Conservation (phyloP, 1,140 invertebrate species). For the Luehdorfia chinensis region DNA sequence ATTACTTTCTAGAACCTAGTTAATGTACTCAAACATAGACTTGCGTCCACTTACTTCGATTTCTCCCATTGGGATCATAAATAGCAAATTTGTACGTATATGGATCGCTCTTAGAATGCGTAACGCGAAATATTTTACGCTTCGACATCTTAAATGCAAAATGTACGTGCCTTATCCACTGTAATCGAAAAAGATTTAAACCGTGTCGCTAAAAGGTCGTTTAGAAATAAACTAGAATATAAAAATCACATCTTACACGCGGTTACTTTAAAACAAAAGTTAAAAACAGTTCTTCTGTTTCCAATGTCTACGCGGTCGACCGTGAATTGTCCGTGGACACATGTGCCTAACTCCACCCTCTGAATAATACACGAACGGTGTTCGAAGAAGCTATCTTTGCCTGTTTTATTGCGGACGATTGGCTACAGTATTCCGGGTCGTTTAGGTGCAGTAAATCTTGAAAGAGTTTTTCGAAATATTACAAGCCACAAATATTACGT, state of each 20-base stretch:
- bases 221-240: too few species aligned
- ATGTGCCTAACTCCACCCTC: constrained; percentile 43
- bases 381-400: constrained; percentile 49
- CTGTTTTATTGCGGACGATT: constrained; percentile 64
- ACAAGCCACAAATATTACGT: too few species aligned
- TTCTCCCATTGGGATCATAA: constrained; percentile 30
- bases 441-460: constrained; percentile 11
- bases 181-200: too few species aligned
- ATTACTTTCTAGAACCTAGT: constrained; percentile 1
- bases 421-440: constrained; percentile 40
- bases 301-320: constrained; percentile 31
- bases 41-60: constrained; percentile 19
- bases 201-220: too few species aligned
- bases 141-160: constrained; percentile 46
- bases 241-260: constrained; percentile 13
- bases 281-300: constrained; percentile 21
- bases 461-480: background rate
- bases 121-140: constrained; percentile 46
- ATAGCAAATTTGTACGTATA: constrained; percentile 37
- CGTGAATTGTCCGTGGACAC: constrained; percentile 56
- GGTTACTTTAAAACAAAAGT: constrained; percentile 9
- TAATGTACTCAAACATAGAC: background rate
- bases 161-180: too few species aligned
- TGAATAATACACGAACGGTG: constrained; percentile 64
- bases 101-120: constrained; percentile 32